Base-by-base conservation (phyloP, 2,797 vertebrate genomes). In the Cossypha polioptera region DNA sequence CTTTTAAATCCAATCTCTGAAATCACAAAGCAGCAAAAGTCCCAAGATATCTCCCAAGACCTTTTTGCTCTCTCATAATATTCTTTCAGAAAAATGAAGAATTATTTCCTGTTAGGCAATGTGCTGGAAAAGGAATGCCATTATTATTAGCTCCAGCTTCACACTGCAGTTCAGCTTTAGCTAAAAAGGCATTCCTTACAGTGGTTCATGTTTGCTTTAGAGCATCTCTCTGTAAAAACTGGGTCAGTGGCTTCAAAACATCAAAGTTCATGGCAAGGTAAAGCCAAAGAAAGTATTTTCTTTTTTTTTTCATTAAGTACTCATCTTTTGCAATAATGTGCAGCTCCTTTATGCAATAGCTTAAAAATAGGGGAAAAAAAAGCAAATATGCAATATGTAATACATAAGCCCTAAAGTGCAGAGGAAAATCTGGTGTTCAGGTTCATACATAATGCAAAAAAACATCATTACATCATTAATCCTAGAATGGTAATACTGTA, bases 281-380 rank as follows among this genome's bases (percentile, higher is more conserved):
- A 96, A 92, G 63, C 31, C 55, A 81, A 95, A 93, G 10, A 40
- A 95, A 91, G 55, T 63, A 91, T 87, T 76, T 53, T 47, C n/a
- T 71, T 86, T 51, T 79, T 73, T 74, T 83, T 90, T 92, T 50
- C 29, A 76, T 71, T 35, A 90, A 69, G 29, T 45, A 71, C 31
- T 91, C 45, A 61, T 65, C 31, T 82, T 71, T 43, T 83, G 48
- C 67, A 86, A 53, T 45, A 82, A 82, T 3, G 15, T 76, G 58
- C 25, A 78, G 12, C 42, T 69, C 53, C 45, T 63, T 43, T 25
- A 59, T 28, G 38, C 10, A 51, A 31, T 7, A 26, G 21, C 38
- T 75, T 84, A 65, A 88, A 93, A 83, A 59, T 2, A 47, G 43
- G 21, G 2, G 4, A 40, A 47, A 59, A 59, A 36, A 7, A 59